Percentiles rank a stretch among this genome's conserved stretches.
These are phyloP conservation scores for Drosophila bifasciata DNA, from an alignment of 1,140 invertebrate genomes.

Conservation along the genomic window DNA sequence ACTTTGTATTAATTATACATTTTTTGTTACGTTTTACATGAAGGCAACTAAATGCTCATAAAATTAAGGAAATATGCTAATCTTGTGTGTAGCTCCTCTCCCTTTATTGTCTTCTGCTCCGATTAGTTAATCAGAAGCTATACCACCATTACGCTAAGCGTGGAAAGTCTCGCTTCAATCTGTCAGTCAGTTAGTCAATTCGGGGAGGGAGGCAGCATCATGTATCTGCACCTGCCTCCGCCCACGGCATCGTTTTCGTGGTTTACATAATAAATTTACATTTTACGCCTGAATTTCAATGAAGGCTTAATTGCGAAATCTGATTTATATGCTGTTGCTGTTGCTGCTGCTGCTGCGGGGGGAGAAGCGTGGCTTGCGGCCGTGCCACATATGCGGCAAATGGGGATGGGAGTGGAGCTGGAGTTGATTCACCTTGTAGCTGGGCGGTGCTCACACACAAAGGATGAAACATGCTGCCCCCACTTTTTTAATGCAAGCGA, in stretches of 20 bases:
- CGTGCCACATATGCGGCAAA: slow-evolving; percentile 3
- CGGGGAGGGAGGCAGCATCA: neutral
- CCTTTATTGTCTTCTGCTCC: no score
- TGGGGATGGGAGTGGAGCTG: neutral
- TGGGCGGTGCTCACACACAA: slow-evolving; percentile 37
- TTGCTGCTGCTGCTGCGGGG: slow-evolving; percentile 12
- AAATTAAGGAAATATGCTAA: no score
- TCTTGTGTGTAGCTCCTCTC: no score
- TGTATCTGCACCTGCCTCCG: neutral
- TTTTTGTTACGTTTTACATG: no score
- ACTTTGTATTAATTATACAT: no score
- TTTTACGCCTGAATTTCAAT: slow-evolving; percentile 59
- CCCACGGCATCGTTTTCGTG: neutral
- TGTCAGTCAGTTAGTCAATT: slow-evolving; percentile 28
- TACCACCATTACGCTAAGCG: neutral
- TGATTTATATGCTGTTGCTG: slow-evolving; percentile 50
- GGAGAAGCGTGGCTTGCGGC: slow-evolving; percentile 3
- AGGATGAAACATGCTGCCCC: slow-evolving; percentile 20
- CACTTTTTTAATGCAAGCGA: slow-evolving; percentile 42
- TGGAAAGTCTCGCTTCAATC: slow-evolving; percentile 1
- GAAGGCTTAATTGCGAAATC: slow-evolving; percentile 61
- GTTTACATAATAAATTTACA: slow-evolving; percentile 55
- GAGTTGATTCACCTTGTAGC: slow-evolving; percentile 8
- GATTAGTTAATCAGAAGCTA: neutral
- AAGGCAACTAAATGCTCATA: no score